Percentiles rank a stretch among this genome's conserved stretches.
Conservation (phyloP, 1,140 invertebrate genomes). For the Proctacanthus coquilletti region DNA sequence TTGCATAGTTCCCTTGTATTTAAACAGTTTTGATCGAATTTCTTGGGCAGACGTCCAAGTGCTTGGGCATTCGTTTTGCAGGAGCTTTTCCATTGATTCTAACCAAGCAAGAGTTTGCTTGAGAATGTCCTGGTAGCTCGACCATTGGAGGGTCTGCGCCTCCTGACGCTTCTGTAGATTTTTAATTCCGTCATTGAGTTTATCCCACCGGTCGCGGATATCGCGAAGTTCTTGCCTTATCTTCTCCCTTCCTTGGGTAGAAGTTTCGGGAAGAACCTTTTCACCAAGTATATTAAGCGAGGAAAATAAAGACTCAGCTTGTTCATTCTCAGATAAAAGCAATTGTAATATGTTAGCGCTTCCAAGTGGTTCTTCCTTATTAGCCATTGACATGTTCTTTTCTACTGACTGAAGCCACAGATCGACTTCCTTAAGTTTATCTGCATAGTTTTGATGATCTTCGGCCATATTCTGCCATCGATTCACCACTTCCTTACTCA, state of each 20-base stretch:
- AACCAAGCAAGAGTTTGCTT: slow-evolving; percentile 75
- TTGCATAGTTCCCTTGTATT: slow-evolving; percentile 72
- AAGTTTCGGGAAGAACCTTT: slow-evolving; percentile 78
- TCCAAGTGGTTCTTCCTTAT: slow-evolving; percentile 36
- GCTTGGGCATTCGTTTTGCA: slow-evolving; percentile 53
- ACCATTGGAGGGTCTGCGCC: slow-evolving; percentile 66
- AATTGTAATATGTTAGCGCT: slow-evolving; percentile 47
- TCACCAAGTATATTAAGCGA: slow-evolving; percentile 62
- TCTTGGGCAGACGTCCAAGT: slow-evolving; percentile 64
- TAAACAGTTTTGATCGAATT: slow-evolving; percentile 69
- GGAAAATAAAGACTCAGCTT: slow-evolving; percentile 60
- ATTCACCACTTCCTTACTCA: slow-evolving; percentile 77
- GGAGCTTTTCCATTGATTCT: slow-evolving; percentile 65
- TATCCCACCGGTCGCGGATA: slow-evolving; percentile 71
- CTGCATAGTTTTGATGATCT: slow-evolving; percentile 68
- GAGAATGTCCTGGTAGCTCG: slow-evolving; percentile 70
- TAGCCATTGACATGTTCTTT: slow-evolving; percentile 50
- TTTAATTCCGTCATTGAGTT: slow-evolving; percentile 58
- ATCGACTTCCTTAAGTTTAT: slow-evolving; percentile 58
- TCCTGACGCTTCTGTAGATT: slow-evolving; percentile 73
- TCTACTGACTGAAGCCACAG: slow-evolving; percentile 64
- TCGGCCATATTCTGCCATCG: slow-evolving; percentile 73
- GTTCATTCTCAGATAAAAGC: slow-evolving; percentile 66
- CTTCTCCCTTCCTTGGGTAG: slow-evolving; percentile 72
- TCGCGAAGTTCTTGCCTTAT: slow-evolving; percentile 67